A percentile compares a stretch with the other conserved stretches of the same genome.
Evolutionary conservation across 2,113 vertebrate species (phyloP).

Genomic region (Bos taurus): ARS-UCD2.0 NC_037346.1:61142001-61142500

Average conservation of each 20-base stretch:
- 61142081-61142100: neutral
- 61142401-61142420: neutral
- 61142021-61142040: neutral
- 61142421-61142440: neutral
- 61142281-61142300: neutral
- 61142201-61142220: neutral
- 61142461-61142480: neutral
- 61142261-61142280: neutral
- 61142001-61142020: neutral
- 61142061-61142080: neutral
- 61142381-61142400: rapidly evolving
- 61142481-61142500: neutral
- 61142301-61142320: neutral
- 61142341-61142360: neutral
- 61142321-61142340: rapidly evolving
- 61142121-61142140: neutral
- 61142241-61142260: neutral
- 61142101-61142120: neutral
- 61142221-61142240: rapidly evolving
- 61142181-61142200: neutral
- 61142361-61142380: rapidly evolving
- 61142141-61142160: neutral
- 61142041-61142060: neutral
- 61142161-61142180: neutral
- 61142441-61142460: neutral